These are phyloP conservation scores for Artibeus jamaicensis DNA, from an alignment of 2,797 vertebrate genomes.

Conservation along the genomic window DNA sequence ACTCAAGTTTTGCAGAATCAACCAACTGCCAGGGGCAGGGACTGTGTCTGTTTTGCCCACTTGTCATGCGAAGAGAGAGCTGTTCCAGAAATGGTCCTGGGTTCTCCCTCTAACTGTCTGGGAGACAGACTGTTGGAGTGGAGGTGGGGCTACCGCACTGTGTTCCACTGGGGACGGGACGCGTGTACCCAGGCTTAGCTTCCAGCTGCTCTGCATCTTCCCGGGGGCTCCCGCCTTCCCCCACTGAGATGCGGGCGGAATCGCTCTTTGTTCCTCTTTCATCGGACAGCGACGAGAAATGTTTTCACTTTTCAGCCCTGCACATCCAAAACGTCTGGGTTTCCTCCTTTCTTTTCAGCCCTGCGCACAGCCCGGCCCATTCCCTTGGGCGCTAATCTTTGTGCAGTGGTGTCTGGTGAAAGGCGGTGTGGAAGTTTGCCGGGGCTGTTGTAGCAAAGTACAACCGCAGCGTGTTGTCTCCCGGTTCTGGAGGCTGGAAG, in stretches of 20 bases:
- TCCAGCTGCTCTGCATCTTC: too few species aligned
- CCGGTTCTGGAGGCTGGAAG: neutral
- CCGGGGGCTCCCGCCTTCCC: too few species aligned
- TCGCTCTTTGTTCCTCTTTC: neutral
- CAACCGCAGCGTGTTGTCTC: neutral
- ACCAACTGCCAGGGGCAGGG: constrained; percentile 7
- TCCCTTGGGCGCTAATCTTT: accelerated
- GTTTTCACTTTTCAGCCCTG: neutral
- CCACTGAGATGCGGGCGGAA: too few species aligned
- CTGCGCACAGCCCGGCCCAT: neutral
- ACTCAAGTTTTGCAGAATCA: neutral
- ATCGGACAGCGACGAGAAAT: neutral
- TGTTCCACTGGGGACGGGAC: neutral
- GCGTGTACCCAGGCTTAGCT: neutral
- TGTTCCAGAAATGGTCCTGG: neutral
- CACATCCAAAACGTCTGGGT: neutral
- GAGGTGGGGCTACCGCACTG: too few species aligned
- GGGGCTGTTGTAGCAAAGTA: accelerated
- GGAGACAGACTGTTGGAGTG: neutral
- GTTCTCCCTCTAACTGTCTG: neutral
- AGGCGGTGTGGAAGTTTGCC: accelerated
- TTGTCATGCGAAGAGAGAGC: neutral
- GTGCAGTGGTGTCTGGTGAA: accelerated
- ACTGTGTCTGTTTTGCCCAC: neutral
- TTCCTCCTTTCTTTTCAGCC: neutral